Base-by-base conservation (phyloP, 2,113 vertebrate species). In the Apistogramma diplotaenia region DNA sequence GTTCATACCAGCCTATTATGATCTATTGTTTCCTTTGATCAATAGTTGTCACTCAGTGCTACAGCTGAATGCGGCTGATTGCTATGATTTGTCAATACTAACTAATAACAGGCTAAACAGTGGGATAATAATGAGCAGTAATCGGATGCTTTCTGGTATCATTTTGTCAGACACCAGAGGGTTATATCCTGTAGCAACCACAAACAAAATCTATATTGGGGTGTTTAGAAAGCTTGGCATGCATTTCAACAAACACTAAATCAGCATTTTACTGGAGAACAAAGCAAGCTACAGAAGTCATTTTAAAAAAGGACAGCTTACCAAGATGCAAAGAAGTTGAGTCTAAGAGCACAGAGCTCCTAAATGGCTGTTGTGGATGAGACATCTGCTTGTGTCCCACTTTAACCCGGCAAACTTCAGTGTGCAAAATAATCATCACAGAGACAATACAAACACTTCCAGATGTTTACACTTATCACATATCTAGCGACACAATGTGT, bases 31-130 rank as follows among this genome's bases (percentile, higher is more conserved):
- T 76, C 86, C 78, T 83, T 86, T 87, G 87, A 90, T 92, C 90
- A 93, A 93, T 93, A 87, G 79, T 70, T 92, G 91, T 92, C 91
- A 94, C 88, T 93, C 87, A 83, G 78, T 31, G 72, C 56, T 79
- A 43, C 76, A 53, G 78, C 78, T 87, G 84, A 93, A 90, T 87
- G 84, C 82, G 54, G 57, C 78, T 92, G 89, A 93, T 91, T 91
- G 91, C 93, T 87, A 76, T 91, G 89, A 93, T 93, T 87, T 91
- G 84, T 79, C 89, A 83, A 89, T 85, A 91, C 60, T n/a, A 65
- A 77, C 61, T 85, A 91, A 57, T n/a, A 65, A 77, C 61, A 80
- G 87, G 78, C 72, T 89, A 93, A 91, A 93, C 83, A 90, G 58
- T 58, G 57, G 76, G 89, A 82, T 91, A 82, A 83, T 90, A 93